Evolutionary conservation across 2,797 vertebrate genomes (phyloP), one percentile per base, ranked within the genome.

Genomic region (Buceros bicornis): DNA sequence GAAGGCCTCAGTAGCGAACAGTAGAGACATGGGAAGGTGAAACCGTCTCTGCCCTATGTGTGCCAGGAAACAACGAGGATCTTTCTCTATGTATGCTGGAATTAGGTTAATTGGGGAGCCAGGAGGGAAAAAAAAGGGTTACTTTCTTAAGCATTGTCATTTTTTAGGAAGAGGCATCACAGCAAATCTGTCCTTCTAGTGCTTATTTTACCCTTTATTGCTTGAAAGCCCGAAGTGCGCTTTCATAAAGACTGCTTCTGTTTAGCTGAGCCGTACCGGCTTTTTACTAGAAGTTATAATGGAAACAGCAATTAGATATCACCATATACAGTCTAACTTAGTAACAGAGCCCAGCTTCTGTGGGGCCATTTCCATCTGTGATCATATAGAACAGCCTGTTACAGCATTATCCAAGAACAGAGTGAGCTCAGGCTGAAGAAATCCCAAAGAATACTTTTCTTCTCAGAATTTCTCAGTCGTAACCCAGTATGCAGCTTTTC

Each of bases 391-490:
- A 71, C 57, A 66, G 54, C 51, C 33, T 83, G 43, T 50, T 90
- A 71, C 1, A 1, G 40, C 31, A 89, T 86, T 91, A 65, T 81
- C 37, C 79, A 89, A 86, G 87, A 82, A 71, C 31, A 90, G 33
- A 70, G 35, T 77, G 79, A 96, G 53, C 82, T 94, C 71, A 87
- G 76, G 54, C 67, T 87, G 64, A 92, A 94, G 74, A 92, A 93
- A 93, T 50, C 81, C 84, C 50, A 42, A 87, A 69, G 5, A 64
- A 21, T 65, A 43, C 47, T 80, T 95, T 17, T 58, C 53, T 83
- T 74, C 50, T 93, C 64, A 62, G 57, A 79, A 72, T 89, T 87
- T 94, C 72, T 71, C 47, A 58, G 25, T 86, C 51, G 65, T 62
- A 90, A 93, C 24, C 61, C 78, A 90, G 10, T 35, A 58, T 54